These are phyloP conservation scores for Eupelmus urozonus DNA, from an alignment of 2,888 invertebrate genomes.

Conservation along the genomic window DNA sequence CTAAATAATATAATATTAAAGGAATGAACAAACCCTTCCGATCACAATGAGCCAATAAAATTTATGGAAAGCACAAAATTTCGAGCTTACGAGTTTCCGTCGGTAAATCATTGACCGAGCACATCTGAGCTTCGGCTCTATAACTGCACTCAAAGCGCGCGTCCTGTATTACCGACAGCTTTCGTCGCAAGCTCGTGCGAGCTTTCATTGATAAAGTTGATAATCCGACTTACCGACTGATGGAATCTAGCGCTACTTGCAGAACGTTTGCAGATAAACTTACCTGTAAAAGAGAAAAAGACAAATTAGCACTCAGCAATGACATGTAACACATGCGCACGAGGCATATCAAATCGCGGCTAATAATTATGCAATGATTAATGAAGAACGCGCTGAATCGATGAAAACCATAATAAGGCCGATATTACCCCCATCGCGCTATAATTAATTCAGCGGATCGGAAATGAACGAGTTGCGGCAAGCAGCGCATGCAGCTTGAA, in stretches of 20 bases:
- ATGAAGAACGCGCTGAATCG: neutral
- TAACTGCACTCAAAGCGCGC: no score
- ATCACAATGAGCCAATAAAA: no score
- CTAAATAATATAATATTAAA: no score
- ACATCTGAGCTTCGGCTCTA: neutral
- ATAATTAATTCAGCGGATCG: slow-evolving; percentile 7
- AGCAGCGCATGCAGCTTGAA: neutral
- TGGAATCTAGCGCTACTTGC: neutral
- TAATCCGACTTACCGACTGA: slow-evolving; percentile 52
- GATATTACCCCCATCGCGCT: neutral
- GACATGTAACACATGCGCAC: neutral
- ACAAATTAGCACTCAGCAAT: neutral
- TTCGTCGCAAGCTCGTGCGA: slow-evolving; percentile 14
- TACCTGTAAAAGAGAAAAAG: slow-evolving; percentile 48
- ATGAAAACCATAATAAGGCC: neutral
- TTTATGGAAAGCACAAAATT: no score
- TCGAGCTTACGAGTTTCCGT: neutral
- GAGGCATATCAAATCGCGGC: slow-evolving; percentile 1
- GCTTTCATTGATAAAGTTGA: slow-evolving; percentile 5
- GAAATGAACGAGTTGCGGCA: slow-evolving; percentile 1
- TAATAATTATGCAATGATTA: neutral
- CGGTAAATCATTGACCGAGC: neutral
- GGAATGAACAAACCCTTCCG: no score
- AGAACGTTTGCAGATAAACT: slow-evolving; percentile 20
- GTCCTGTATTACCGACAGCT: no score